Evolutionary conservation across 2,113 vertebrate genomes (phyloP), one percentile per base, ranked within the genome.

Genomic region (Todiramphus saurophagus): DNA sequence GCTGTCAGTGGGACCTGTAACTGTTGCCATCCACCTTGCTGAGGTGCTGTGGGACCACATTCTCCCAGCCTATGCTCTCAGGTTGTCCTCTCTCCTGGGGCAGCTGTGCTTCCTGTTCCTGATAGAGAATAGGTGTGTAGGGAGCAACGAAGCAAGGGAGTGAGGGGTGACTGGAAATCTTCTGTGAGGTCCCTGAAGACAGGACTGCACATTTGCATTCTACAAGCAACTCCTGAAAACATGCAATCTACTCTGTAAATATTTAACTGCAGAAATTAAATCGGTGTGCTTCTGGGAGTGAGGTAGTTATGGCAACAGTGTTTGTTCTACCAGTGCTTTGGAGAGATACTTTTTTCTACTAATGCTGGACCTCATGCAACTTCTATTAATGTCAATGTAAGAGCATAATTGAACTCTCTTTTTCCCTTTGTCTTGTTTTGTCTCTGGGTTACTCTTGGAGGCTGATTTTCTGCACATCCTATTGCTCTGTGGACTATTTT

Each of bases 261-360:
- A 92, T 84, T 90, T 90, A 84, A 81, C 91, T 77, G 51, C 33
- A 56, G 69, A 81, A 87, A 87, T 87, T 67, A 74, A 73, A 87
- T 50, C 2, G 2, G 35, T 2, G 0, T 55, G 55, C 74, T 60
- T 68, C 64, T 87, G 74, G 51, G 60, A 53, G 66, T 62, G 64
- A 84, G 58, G 69, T 87, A 92, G 87, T 86, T 91, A 91, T 59
- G 68, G 89, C 74, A 83, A 87, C 89, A 19, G 37, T 30, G 51
- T 62, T 67, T 72, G 74, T 37, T 51, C 50, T 82, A 56, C 12
- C 41, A 48, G 30, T 33, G 51, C 37, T 72, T 70, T 78, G 67
- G 46, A 89, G 70, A 82, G 53, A n/a, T 88, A 43, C 30, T 78
- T 90, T 50, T 77, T 73, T 78, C 69, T 90, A 4, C 46, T 79